Evolutionary conservation across 2,888 invertebrate genomes (phyloP), one percentile per base, ranked within the genome.

Genomic region (Volucella zonaria): DNA sequence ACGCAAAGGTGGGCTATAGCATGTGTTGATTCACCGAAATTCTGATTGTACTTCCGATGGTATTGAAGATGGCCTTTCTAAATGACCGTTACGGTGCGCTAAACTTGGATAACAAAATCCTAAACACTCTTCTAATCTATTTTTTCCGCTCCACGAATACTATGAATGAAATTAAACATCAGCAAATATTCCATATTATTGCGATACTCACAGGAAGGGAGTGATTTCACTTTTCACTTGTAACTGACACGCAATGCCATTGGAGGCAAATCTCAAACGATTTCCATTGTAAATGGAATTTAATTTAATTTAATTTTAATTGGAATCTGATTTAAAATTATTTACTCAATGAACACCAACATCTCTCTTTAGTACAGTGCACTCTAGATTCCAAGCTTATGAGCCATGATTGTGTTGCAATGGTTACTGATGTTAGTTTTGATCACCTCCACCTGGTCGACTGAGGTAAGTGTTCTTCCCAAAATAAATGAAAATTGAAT

Each of bases 381-480:
- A 11, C 18, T 66, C 3, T 51, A 59, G 40, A 43, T 23, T 38
- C 12, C 18, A 42, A n/a, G 11, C 14, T 66, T 14, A 18, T 38
- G 18, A 45, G 61, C 12, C 47, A 78, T 78, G 78, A 58, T 31
- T 3, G 14, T 38, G 8, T 23, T 61, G 2, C 51, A 51, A 15
- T 78, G 67, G 73, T 0, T 47, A 10, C 51, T 58, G 3, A 15
- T 23, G 31, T 2, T 78, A 12, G 4, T 42, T 18, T 9, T 78
- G 9, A 15, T 78, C 1, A 11, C 23, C 38, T 11, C 58, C 8
- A 11, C 9, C 42, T n/a, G 56, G 2, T 43, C 47, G 6, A 14
- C 9, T 8, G 51, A 67, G 6, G 82, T 82, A 78, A 82, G 82
- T 73, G 10, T 1, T 9, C 18, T 0, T 8, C 11, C 54, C 12